Conservation (phyloP, 37 sponge, comb jelly and placozoan species). For the Amphimedon queenslandica region DNA sequence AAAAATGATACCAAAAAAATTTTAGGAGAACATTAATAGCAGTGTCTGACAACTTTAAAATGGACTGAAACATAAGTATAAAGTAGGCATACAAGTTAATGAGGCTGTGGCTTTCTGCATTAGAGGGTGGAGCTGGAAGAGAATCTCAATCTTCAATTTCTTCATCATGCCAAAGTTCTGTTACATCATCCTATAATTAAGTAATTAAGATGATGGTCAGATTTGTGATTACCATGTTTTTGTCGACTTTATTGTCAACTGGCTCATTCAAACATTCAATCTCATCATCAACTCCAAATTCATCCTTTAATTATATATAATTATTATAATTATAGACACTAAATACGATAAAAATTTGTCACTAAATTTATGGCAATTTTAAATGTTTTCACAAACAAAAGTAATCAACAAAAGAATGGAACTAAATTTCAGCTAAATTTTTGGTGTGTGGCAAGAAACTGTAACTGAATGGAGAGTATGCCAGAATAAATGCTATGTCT, state of each 20-base stretch:
- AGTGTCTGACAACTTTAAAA: not conserved
- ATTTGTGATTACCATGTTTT: no score
- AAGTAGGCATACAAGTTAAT: not conserved
- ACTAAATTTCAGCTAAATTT: no score
- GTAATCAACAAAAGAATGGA: no score
- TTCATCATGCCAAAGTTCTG: not conserved
- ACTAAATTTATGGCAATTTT: no score
- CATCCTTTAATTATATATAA: not conserved
- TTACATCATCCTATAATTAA: not conserved
- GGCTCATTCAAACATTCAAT: not conserved
- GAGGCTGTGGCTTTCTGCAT: not conserved
- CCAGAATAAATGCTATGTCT: no score
- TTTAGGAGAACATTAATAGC: conserved; percentile 2
- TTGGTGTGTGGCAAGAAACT: no score
- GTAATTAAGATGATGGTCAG: not conserved
- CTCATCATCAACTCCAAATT: not conserved
- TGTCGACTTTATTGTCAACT: not conserved
- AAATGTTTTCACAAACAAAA: no score
- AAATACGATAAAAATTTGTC: no score
- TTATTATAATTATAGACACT: no score
- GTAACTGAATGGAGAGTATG: no score
- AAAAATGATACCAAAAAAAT: not conserved
- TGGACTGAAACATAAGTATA: conserved; percentile 5
- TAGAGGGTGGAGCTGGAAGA: not conserved
- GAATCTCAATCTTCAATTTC: not conserved